Conservation (phyloP, 2,113 vertebrate species). For the Elephantulus edwardii region DNA sequence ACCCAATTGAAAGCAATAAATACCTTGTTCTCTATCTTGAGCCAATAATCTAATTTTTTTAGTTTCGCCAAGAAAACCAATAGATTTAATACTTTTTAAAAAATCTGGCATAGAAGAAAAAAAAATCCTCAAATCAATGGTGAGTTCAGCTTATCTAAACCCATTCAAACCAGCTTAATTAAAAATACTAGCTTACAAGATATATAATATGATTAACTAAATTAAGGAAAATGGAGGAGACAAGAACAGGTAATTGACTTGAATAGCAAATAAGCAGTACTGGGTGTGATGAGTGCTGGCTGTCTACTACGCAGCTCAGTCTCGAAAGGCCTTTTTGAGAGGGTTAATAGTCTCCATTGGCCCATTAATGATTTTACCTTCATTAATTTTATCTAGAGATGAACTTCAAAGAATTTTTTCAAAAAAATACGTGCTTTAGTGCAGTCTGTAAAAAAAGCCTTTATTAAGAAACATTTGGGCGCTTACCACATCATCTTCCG, state of each 20-base stretch:
- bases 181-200: conserved; percentile 22
- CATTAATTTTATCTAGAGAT: conserved; percentile 54
- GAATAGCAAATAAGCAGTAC: conserved; percentile 24
- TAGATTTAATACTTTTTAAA: background rate
- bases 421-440: conserved; percentile 25
- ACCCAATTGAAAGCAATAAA: conserved; percentile 6
- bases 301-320: background rate
- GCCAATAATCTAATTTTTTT: conserved; percentile 8
- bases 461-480: conserved; percentile 49
- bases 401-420: conserved; percentile 59
- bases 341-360: background rate
- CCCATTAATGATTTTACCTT: conserved; percentile 11
- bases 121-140: conserved; percentile 28
- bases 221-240: conserved; percentile 45
- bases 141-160: background rate
- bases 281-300: background rate
- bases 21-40: conserved; percentile 11
- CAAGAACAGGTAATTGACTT: background rate
- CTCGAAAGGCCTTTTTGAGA: background rate
- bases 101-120: background rate
- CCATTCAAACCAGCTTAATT: conserved; percentile 19
- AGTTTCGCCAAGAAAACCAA: conserved; percentile 11
- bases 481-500: conserved; percentile 89
- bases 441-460: background rate
- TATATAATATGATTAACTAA: conserved; percentile 36